Percentiles rank a stretch among this genome's conserved stretches.
phyloP scores from a whole-genome alignment of 2,113 vertebrate genomes.

The Apistogramma diplotaenia region DNA sequence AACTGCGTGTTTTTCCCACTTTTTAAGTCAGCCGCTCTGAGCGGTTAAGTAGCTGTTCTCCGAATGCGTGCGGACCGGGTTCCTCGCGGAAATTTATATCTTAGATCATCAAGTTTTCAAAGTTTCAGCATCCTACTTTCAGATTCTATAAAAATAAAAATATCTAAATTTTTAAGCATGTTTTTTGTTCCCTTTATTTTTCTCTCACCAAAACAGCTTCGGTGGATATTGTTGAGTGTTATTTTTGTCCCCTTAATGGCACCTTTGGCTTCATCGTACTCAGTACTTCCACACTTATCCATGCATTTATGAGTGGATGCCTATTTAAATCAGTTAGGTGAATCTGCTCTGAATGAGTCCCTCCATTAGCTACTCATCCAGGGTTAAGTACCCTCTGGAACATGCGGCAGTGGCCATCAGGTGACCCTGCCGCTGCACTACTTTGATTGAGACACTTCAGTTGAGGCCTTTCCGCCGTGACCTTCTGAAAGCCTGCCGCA shows the following conservation, averaged over 20 bases:
- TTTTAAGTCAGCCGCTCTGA: background rate
- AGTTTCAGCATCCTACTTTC: accelerated
- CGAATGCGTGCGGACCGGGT: background rate
- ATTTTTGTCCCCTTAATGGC: slow-evolving; percentile 34
- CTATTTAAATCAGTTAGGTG: slow-evolving; percentile 51
- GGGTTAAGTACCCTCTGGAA: slow-evolving; percentile 57
- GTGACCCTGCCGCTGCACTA: slow-evolving; percentile 38
- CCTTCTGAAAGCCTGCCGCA: slow-evolving; percentile 30
- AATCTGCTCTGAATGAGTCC: slow-evolving; percentile 47
- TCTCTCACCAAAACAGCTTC: background rate
- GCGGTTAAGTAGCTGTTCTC: background rate
- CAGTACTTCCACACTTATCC: slow-evolving; percentile 10
- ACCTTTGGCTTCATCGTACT: slow-evolving; percentile 42
- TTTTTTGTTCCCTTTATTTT: background rate
- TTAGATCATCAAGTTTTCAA: background rate
- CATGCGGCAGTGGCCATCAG: slow-evolving; percentile 14
- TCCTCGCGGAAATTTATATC: no score
- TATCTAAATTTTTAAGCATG: background rate
- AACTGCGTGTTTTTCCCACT: slow-evolving; percentile 30
- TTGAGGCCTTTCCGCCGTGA: slow-evolving; percentile 17
- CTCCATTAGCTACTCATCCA: slow-evolving; percentile 61
- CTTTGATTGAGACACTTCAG: slow-evolving; percentile 60
- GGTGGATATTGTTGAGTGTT: slow-evolving; percentile 24
- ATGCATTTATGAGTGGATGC: slow-evolving; percentile 37
- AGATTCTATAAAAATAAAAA: background rate